Conservation (phyloP, 2,797 vertebrate species). For the Oceanodroma leucorhoa region DNA sequence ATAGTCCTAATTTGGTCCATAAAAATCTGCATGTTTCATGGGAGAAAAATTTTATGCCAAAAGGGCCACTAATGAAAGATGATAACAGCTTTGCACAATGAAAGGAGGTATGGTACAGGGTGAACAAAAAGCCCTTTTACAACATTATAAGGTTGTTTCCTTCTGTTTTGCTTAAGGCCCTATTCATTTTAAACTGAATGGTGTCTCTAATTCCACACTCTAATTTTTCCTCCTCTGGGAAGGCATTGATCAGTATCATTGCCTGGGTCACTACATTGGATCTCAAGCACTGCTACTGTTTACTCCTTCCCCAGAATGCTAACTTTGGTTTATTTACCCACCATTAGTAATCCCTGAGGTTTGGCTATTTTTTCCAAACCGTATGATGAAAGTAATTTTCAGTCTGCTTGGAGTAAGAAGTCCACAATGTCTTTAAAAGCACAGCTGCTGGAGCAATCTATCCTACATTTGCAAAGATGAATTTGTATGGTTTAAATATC, state of each 20-base stretch:
- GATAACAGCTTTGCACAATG: background rate
- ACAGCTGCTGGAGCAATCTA: background rate
- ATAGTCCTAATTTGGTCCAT: background rate
- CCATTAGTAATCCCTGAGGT: conserved; percentile 27
- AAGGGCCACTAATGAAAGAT: background rate
- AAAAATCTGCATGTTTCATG: background rate
- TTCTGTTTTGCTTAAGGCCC: conserved; percentile 31
- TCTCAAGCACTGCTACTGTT: conserved; percentile 32
- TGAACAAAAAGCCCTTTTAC: conserved; percentile 8
- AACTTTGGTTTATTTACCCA: conserved; percentile 38
- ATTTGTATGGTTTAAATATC: background rate
- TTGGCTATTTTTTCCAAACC: conserved; percentile 27
- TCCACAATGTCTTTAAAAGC: background rate
- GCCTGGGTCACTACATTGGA: background rate
- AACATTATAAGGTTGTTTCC: background rate
- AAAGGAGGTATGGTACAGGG: background rate
- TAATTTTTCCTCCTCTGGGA: background rate
- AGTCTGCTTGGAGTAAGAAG: background rate
- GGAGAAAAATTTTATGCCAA: background rate
- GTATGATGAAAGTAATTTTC: conserved; percentile 14
- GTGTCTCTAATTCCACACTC: conserved; percentile 1
- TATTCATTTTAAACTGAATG: background rate
- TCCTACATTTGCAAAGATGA: background rate
- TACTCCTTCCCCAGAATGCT: conserved; percentile 20
- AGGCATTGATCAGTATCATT: background rate